phyloP scores from a whole-genome alignment of 1,140 invertebrate genomes.

The Dufourea novaeangliae region DNA sequence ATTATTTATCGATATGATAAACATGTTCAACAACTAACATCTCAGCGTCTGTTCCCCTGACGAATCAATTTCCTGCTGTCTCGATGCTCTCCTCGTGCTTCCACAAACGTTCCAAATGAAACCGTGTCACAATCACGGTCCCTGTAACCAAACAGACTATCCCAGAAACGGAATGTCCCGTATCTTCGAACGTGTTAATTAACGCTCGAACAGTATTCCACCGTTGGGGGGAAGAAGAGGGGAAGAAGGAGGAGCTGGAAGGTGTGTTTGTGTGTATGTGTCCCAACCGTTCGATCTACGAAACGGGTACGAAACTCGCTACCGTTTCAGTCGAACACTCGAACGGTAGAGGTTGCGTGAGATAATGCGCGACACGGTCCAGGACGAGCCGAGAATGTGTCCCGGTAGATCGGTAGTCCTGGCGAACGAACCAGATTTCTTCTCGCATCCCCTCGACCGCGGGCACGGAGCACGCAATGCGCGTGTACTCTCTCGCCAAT shows the following conservation, averaged over 20 bases:
- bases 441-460: constrained; percentile 16
- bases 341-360: constrained; percentile 33
- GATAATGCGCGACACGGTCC: constrained; percentile 33
- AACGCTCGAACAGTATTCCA: not conserved
- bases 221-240: not conserved
- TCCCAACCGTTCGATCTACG: not conserved
- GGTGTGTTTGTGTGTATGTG: too few relatives aligned
- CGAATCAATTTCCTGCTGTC: constrained; percentile 1
- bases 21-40: not conserved
- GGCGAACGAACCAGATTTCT: constrained; percentile 16
- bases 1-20: too few relatives aligned
- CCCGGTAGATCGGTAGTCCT: not conserved
- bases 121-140: too few relatives aligned
- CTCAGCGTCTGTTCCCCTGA: not conserved
- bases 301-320: not conserved
- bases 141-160: too few relatives aligned
- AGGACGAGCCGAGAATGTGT: not conserved
- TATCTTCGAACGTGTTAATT: constrained; percentile 1
- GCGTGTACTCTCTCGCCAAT: constrained; percentile 39
- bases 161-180: not conserved
- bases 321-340: not conserved
- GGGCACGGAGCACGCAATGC: constrained; percentile 29
- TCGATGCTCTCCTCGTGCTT: not conserved
- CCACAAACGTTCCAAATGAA: too few relatives aligned
- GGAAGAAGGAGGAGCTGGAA: too few relatives aligned